Evolutionary conservation across 2,888 invertebrate genomes (phyloP).

Genomic region (Caenorhabditis zanzibari): DNA sequence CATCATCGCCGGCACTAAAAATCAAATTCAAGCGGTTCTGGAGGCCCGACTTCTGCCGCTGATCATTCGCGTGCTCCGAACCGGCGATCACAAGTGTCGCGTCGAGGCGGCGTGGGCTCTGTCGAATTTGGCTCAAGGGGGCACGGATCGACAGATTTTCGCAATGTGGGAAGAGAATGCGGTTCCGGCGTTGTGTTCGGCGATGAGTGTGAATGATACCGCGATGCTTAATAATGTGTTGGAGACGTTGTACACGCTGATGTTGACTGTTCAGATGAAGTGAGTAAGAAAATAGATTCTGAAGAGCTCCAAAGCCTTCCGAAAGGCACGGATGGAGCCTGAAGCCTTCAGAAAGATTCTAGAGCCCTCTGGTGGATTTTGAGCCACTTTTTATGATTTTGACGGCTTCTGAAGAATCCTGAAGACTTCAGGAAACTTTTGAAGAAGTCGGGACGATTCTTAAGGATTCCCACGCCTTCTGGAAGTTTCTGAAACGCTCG

Average conservation of each 20-base stretch:
- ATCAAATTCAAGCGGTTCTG: slow-evolving; percentile 87
- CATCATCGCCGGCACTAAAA: slow-evolving; percentile 89
- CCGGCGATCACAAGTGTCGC: slow-evolving; percentile 85
- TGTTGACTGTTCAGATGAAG: slow-evolving; percentile 64
- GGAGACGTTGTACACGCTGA: slow-evolving; percentile 69
- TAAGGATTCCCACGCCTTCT: too few species aligned
- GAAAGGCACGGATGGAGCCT: too few species aligned
- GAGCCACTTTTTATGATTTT: too few species aligned
- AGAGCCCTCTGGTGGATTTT: too few species aligned
- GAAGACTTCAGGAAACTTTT: background rate
- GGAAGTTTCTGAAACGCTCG: too few species aligned
- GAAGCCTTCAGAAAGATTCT: too few species aligned
- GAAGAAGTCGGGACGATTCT: background rate
- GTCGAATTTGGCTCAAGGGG: slow-evolving; percentile 86
- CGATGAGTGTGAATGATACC: slow-evolving; percentile 70
- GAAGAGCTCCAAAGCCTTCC: too few species aligned
- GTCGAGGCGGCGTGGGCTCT: slow-evolving; percentile 98
- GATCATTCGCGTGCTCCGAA: slow-evolving; percentile 87
- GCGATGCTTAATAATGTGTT: slow-evolving; percentile 77
- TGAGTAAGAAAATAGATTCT: too few species aligned
- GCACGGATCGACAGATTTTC: slow-evolving; percentile 72
- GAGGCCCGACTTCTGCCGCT: slow-evolving; percentile 88
- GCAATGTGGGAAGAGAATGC: slow-evolving; percentile 68
- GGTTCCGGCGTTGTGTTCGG: slow-evolving; percentile 70
- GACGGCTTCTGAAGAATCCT: too few species aligned